Evolutionary conservation across 2,888 invertebrate genomes (phyloP), one percentile per base, ranked within the genome.

Genomic region (Frankliniella fusca): DNA sequence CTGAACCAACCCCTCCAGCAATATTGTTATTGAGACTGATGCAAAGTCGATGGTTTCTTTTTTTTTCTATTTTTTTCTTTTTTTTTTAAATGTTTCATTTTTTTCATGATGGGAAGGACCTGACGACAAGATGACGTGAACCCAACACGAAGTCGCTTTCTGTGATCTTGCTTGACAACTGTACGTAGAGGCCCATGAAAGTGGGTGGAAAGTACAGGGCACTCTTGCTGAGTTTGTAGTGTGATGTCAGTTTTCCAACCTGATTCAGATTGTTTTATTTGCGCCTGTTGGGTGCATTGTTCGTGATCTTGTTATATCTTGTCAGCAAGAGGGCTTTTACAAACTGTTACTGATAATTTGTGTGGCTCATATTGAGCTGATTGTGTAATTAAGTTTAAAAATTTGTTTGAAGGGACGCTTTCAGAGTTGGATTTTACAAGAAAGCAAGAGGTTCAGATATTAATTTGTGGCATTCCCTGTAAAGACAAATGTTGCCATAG

Each of bases 361-460:
- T 76, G 70, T 76, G 27, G 70, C 70, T 76, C 70, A 76, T 76
- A 76, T 76, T 76, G 70, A 76, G 70, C 70, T 76, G 23, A 76
- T 76, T 76, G 70, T 76, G 70, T 76, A 76, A 76, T 76, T 76
- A 76, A 27, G 27, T 76, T 76, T 70, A 70, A 70, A 70, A 27
- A 27, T 27, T 12, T 76, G 70, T 76, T 76, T 76, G 70, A 76
- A 76, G 27, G 23, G 27, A 76, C 23, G 70, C 70, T 76, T 76
- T 76, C 70, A 76, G 27, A 76, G 23, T 76, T 76, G 27, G 70
- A 27, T 76, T 76, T 76, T 76, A 76, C 27, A 27, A 27, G 27
- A 12, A 76, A 76, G 12, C 23, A 76, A 76, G 10, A 76, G 70
- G n/a, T 76, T 76, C 70, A 27, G 70, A 12, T 76, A 12, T 76